Evolutionary conservation across 2,797 vertebrate species (phyloP), one percentile per base, ranked within the genome.

Genomic region (Limnodromus scolopaceus): DNA sequence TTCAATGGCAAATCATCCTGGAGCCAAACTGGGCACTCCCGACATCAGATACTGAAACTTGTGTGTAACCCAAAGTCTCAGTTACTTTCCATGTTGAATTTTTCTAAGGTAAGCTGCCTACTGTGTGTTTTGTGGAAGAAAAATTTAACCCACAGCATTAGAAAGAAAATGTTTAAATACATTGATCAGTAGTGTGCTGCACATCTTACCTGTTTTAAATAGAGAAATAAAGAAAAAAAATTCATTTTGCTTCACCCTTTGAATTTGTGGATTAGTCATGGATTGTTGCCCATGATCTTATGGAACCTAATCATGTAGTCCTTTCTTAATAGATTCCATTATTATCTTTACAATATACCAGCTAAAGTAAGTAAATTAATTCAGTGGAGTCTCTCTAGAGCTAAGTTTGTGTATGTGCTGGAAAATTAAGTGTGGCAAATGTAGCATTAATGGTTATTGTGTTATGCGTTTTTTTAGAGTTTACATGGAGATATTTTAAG

Each of bases 321-420:
- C 57, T 71, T 92, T 83, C 71, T 91, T 84, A 92, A 91, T 89
- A 91, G 75, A 75, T 78, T 90, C 61, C 72, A 43, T 95, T 96
- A 92, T 95, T 92, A 83, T 87, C 84, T 89, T 92, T 94, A 91
- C 65, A 96, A 75, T 87, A 68, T 71, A 53, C 25, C 32, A 32
- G 61, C 63, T 93, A 34, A 91, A 96, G 61, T 84, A 89, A 92
- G 70, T 91, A 78, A 87, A 96, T 94, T 92, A 92, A 94, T 89
- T 94, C 90, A 81, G 16, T 46, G 30, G 28, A 94, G 22, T 89
- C 57, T 91, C 77, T 87, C 13, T 54, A 48, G 71, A 91, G 64
- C 53, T 75, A 64, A 58, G 61, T 86, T 83, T 86, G 7, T 72
- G 55, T 91, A 43, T 89, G 14, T 85, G 61, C 69, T 95, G 22